A percentile compares a stretch with the other conserved stretches of the same genome.
Evolutionary conservation across 30 jellyfish, hydroid and myxozoan species (phyloP).

Genomic region (Rhopilema esculentum): DNA sequence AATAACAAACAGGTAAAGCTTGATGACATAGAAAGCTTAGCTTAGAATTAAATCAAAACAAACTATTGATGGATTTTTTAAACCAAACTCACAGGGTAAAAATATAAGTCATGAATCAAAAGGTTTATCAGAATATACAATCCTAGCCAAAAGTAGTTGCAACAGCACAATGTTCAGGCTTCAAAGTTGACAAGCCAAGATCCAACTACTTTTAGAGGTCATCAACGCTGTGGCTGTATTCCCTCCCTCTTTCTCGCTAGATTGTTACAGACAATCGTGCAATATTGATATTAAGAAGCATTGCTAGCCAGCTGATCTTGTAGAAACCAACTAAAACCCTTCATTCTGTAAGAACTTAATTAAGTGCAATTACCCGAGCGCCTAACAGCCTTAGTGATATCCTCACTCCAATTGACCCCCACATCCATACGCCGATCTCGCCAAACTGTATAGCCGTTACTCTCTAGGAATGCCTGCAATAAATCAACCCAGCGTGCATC

Average conservation of each 20-base stretch:
- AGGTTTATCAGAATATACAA: no score
- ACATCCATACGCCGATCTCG: conserved; percentile 66
- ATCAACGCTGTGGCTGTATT: no score
- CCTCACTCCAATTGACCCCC: conserved; percentile 63
- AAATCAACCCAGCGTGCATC: conserved; percentile 60
- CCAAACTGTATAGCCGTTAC: conserved; percentile 60
- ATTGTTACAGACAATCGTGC: no score
- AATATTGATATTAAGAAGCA: no score
- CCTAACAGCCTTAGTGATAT: conserved; percentile 57
- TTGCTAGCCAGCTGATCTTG: no score
- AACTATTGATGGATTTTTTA: background rate
- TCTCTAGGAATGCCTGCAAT: conserved; percentile 45
- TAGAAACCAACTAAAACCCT: no score
- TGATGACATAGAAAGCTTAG: background rate
- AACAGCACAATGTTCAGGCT: no score
- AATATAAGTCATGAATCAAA: background rate
- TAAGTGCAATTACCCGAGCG: conserved; percentile 43
- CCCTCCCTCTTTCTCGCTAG: no score
- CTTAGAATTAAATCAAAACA: background rate
- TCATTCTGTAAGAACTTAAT: no score
- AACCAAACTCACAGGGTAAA: background rate
- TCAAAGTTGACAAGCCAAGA: no score
- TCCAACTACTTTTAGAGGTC: no score
- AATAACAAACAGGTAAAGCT: background rate
- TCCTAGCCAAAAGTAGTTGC: no score